Conservation (phyloP, 2,113 vertebrate genomes). For the Synchiropus splendidus region DNA sequence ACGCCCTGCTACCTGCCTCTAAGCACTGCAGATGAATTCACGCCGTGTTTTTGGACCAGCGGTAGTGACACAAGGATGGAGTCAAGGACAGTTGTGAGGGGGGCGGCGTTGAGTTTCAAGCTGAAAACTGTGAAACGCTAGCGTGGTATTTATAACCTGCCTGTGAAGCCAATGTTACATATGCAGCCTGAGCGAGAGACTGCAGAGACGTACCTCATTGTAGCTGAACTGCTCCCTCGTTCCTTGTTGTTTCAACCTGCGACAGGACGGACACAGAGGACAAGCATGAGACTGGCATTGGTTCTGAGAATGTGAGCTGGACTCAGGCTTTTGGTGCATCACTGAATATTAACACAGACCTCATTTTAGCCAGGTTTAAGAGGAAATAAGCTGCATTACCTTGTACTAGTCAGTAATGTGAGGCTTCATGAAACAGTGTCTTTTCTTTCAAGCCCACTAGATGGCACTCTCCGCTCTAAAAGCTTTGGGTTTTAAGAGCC, state of each 20-base stretch:
- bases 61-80: conserved; percentile 7
- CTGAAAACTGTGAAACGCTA: conserved; percentile 28
- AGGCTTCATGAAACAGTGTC: no score
- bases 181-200: conserved; percentile 8
- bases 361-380: no score
- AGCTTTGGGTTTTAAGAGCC: no score
- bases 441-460: no score
- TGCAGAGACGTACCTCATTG: conserved; percentile 64
- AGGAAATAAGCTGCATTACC: no score
- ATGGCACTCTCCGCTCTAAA: no score
- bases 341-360: no score
- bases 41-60: conserved; percentile 7
- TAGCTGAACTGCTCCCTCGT: conserved; percentile 74
- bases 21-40: neutral
- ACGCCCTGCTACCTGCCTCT: conserved; percentile 11
- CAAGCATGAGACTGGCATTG: conserved; percentile 1
- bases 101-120: conserved; percentile 37
- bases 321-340: no score
- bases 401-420: no score
- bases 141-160: conserved; percentile 35
- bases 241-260: conserved; percentile 73
- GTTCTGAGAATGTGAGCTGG: no score
- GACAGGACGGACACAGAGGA: conserved; percentile 18
- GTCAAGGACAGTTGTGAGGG: conserved; percentile 42
- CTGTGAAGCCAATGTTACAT: conserved; percentile 23